Evolutionary conservation across 2,113 vertebrate genomes (phyloP), one percentile per base, ranked within the genome.

Genomic region (Seriola dumerili): DNA sequence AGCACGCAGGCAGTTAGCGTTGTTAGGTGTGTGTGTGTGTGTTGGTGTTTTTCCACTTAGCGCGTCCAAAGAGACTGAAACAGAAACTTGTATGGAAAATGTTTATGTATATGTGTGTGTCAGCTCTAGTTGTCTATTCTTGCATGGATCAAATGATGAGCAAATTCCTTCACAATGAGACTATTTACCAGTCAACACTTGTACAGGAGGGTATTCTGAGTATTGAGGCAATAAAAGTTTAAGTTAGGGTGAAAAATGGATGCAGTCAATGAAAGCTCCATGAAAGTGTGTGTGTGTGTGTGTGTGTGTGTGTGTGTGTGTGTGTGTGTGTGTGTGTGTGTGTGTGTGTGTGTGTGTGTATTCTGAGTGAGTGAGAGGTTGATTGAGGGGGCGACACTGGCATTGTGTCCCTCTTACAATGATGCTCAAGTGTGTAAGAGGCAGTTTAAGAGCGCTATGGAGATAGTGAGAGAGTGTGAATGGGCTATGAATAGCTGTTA

Each of bases 401-500:
- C 80, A 74, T 89, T 72, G 85, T 88, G 78, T 76, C 89, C 68
- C 91, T 80, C 84, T 87, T 61, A 69, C 73, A 81, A 82, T 73
- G 81, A 80, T 68, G 74, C 87, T 92, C 83, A 78, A 93, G 92
- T 92, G 85, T 66, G 40, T 87, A 71, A 91, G 89, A 86, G 88
- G 72, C 62, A 52, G 84, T 84, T 88, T 87, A 71, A 91, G 91
- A 92, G 90, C 19, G 61, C 80, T 57, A 12, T 52, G 81, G 81
- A 90, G 91, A 91, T 91, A 88, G 84, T 76, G 71, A 76, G 85
- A 78, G 91, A 74, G 89, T 89, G 83, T 86, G 85, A 91, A 92
- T 88, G 88, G 86, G 71, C 86, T 91, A 81, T 93, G 87, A 91
- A 91, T 91, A 80, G 89, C 91, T 87, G 77, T 85, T 90, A 85